Percentiles rank a stretch among this genome's conserved stretches.
Conservation (phyloP, 2,797 vertebrate genomes). For the Vipera latastei region DNA sequence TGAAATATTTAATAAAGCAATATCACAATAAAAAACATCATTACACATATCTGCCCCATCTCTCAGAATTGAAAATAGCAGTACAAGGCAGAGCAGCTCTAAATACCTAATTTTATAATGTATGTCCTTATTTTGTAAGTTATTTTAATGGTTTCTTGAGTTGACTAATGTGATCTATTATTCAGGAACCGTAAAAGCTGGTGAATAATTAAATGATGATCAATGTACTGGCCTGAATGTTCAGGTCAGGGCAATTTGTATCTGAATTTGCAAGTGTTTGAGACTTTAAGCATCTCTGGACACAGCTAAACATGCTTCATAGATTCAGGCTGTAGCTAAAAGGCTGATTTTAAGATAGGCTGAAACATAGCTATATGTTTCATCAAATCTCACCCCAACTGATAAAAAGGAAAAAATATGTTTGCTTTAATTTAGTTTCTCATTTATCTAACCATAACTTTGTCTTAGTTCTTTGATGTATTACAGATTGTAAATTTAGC, state of each 20-base stretch:
- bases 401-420: not conserved
- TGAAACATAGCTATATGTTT: not conserved
- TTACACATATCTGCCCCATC: no score
- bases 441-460: not conserved
- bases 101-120: not conserved
- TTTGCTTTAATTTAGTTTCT: not conserved
- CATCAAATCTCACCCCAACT: not conserved
- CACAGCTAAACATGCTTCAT: not conserved
- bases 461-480: not conserved
- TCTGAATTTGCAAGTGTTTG: not conserved
- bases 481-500: not conserved
- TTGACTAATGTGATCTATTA: not conserved
- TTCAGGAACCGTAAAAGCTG: not conserved
- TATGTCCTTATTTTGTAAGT: not conserved
- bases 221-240: not conserved
- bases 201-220: not conserved
- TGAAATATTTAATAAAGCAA: not conserved
- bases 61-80: not conserved
- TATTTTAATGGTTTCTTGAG: not conserved
- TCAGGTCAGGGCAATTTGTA: not conserved
- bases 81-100: not conserved
- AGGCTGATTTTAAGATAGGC: not conserved
- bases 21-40: not conserved
- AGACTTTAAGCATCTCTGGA: not conserved
- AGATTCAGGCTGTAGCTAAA: not conserved